These are phyloP conservation scores for Synanthedon vespiformis DNA, from an alignment of 2,888 invertebrate species.

Conservation along the genomic window DNA sequence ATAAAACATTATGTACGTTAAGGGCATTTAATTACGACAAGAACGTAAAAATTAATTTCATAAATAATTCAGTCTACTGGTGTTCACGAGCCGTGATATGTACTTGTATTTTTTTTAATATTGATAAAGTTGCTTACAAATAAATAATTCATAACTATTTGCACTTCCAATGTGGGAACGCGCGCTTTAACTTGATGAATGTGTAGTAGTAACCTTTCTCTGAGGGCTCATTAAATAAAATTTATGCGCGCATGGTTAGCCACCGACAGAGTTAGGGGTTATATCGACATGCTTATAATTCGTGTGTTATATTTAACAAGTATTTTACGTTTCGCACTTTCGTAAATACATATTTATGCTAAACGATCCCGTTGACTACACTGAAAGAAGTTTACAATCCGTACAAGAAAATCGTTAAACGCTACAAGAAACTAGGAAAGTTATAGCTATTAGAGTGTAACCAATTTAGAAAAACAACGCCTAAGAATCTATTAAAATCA, in stretches of 20 bases:
- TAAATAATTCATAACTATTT: slow-evolving; percentile 50
- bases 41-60: neutral
- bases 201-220: slow-evolving; percentile 41
- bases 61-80: slow-evolving; percentile 1
- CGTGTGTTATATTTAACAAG: neutral
- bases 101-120: slow-evolving; percentile 30
- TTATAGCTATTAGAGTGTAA: slow-evolving; percentile 51
- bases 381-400: neutral
- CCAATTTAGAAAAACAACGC: slow-evolving; percentile 40
- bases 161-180: slow-evolving; percentile 53
- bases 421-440: slow-evolving; percentile 32
- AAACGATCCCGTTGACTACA: neutral
- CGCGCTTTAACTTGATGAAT: slow-evolving; percentile 21
- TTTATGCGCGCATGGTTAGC: slow-evolving; percentile 25
- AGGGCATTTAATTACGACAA: neutral
- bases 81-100: slow-evolving; percentile 32
- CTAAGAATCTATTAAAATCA: slow-evolving; percentile 39
- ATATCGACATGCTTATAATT: slow-evolving; percentile 12
- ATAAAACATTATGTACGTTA: too few relatives aligned
- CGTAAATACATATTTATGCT: neutral
- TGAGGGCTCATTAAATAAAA: slow-evolving; percentile 40
- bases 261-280: slow-evolving; percentile 15
- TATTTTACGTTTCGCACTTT: neutral
- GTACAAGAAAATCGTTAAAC: neutral
- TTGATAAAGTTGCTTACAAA: slow-evolving; percentile 35